These are phyloP conservation scores for Ginglymostoma cirratum DNA, from an alignment of 2,113 vertebrate species.

Conservation along the genomic window DNA sequence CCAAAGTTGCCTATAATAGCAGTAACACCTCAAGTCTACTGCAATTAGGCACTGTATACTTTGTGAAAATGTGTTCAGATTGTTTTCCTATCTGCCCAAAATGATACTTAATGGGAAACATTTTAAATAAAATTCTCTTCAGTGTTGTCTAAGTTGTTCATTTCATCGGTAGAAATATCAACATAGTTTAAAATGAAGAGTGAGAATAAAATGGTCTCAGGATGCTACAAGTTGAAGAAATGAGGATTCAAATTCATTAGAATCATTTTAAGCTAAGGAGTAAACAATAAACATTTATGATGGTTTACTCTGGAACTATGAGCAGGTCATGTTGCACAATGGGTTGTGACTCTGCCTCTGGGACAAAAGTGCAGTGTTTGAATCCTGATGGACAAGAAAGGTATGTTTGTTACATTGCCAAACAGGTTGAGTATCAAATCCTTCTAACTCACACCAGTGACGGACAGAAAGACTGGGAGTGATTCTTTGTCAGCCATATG, in stretches of 20 bases:
- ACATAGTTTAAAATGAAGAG: background rate
- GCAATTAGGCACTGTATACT: background rate
- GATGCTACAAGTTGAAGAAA: background rate
- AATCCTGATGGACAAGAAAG: background rate
- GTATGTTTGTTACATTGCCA: background rate
- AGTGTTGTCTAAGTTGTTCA: background rate
- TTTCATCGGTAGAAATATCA: background rate
- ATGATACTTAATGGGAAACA: background rate
- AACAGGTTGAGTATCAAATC: background rate
- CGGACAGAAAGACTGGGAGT: too few species aligned
- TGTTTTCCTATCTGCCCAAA: background rate
- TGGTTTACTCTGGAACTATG: background rate
- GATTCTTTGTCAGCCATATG: background rate
- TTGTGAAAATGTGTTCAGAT: background rate
- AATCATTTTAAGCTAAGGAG: background rate
- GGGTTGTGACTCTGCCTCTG: background rate
- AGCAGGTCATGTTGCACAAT: too few species aligned
- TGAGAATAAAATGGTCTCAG: background rate
- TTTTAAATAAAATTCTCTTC: background rate
- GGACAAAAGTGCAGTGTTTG: background rate
- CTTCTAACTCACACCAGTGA: background rate
- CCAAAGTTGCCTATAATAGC: background rate
- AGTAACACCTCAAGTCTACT: background rate
- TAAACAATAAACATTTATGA: background rate
- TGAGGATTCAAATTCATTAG: background rate